Evolutionary conservation across 2,888 invertebrate genomes (phyloP).

Genomic region (Drosophila birchii): DNA sequence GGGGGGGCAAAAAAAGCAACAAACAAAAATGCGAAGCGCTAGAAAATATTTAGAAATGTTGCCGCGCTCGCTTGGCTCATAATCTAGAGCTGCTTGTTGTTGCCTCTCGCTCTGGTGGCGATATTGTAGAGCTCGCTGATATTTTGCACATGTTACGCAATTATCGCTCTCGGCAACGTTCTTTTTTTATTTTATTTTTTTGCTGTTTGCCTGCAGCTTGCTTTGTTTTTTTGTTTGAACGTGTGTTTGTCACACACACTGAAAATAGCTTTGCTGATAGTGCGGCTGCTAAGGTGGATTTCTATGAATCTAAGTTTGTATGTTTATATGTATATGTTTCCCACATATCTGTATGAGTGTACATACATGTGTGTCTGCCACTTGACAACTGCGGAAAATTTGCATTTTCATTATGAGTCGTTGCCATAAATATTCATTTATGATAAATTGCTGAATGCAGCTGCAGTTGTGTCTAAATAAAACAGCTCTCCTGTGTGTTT

Average conservation of each 20-base stretch:
- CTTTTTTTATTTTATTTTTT: slow-evolving; percentile 11
- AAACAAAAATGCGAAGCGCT: slow-evolving; percentile 45
- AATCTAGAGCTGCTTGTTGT: slow-evolving; percentile 13
- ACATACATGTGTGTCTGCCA: slow-evolving; percentile 14
- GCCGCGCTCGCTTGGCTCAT: slow-evolving; percentile 31
- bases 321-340: neutral
- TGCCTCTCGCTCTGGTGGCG: slow-evolving; percentile 12
- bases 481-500: slow-evolving; percentile 9
- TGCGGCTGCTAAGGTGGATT: slow-evolving; percentile 42
- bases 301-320: slow-evolving; percentile 14
- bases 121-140: slow-evolving; percentile 22
- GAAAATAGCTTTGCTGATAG: slow-evolving; percentile 60
- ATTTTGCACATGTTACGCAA: slow-evolving; percentile 69
- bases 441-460: slow-evolving; percentile 34
- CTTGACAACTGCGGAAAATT: slow-evolving; percentile 57
- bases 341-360: neutral
- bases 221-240: slow-evolving; percentile 47
- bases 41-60: slow-evolving; percentile 24
- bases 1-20: slow-evolving; percentile 27
- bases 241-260: slow-evolving; percentile 31
- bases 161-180: slow-evolving; percentile 59
- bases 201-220: slow-evolving; percentile 42
- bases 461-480: slow-evolving; percentile 17
- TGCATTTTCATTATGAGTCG: slow-evolving; percentile 58
- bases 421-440: slow-evolving; percentile 44